These are phyloP conservation scores for Bucco capensis DNA, from an alignment of 2,113 vertebrate species.

Conservation along the genomic window DNA sequence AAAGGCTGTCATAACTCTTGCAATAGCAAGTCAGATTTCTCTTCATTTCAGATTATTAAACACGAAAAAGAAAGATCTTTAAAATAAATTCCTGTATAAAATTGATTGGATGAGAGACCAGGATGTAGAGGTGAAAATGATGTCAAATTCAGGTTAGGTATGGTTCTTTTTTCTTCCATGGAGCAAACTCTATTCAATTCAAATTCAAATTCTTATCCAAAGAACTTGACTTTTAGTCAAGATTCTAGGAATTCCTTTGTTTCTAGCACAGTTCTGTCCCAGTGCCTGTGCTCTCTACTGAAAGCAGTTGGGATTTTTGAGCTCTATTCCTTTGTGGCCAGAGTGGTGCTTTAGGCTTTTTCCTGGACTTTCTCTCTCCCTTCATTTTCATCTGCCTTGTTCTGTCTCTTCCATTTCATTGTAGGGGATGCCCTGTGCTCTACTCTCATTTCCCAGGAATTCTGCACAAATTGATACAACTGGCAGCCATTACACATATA, in stretches of 20 bases:
- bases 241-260: neutral
- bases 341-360: neutral
- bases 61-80: neutral
- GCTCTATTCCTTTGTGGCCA: neutral
- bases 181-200: neutral
- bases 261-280: neutral
- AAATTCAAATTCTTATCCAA: neutral
- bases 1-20: neutral
- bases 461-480: slow-evolving; percentile 40
- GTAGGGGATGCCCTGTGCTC: slow-evolving; percentile 13
- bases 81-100: neutral
- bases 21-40: neutral
- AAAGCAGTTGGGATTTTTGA: neutral
- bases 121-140: neutral
- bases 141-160: neutral
- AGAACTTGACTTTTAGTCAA: neutral
- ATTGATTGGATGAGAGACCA: neutral
- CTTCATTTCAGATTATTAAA: neutral
- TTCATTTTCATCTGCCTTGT: neutral
- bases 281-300: neutral
- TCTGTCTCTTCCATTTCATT: slow-evolving; percentile 9
- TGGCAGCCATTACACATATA: slow-evolving; percentile 15
- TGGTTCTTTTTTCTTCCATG: neutral
- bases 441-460: slow-evolving; percentile 9
- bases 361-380: neutral